A percentile compares a stretch with the other conserved stretches of the same genome.
phyloP scores from a whole-genome alignment of 2,113 vertebrate genomes.

The Archilochus colubris region DNA sequence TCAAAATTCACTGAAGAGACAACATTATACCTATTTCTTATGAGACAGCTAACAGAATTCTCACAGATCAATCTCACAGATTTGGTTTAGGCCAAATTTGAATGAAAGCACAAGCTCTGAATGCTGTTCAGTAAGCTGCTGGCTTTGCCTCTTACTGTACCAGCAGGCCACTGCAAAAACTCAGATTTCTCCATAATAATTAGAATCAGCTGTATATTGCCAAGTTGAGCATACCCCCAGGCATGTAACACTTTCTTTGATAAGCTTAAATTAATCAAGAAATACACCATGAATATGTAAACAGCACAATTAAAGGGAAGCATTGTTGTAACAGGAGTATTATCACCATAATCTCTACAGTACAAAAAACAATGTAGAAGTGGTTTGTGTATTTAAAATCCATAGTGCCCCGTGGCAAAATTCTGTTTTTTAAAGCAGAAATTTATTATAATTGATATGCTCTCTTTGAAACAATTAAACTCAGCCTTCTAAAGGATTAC shows the following conservation, averaged over 20 bases:
- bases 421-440: background rate
- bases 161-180: background rate
- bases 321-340: background rate
- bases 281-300: background rate
- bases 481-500: background rate
- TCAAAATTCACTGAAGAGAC: background rate
- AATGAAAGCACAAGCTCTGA: background rate
- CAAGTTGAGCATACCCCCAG: background rate
- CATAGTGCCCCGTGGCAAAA: background rate
- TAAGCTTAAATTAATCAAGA: background rate
- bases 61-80: background rate
- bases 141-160: background rate
- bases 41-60: background rate
- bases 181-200: background rate
- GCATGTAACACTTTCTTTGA: background rate
- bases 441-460: background rate
- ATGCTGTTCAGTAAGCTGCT: background rate
- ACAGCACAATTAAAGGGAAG: background rate
- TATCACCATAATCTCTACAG: background rate
- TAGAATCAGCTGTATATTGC: background rate
- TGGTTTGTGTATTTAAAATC: background rate
- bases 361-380: background rate
- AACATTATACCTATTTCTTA: background rate
- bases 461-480: slow-evolving; percentile 6
- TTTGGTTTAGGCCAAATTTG: background rate